Evolutionary conservation across 1,140 invertebrate genomes (phyloP), one percentile per base, ranked within the genome.

Genomic region (Bemisia tabaci): DNA sequence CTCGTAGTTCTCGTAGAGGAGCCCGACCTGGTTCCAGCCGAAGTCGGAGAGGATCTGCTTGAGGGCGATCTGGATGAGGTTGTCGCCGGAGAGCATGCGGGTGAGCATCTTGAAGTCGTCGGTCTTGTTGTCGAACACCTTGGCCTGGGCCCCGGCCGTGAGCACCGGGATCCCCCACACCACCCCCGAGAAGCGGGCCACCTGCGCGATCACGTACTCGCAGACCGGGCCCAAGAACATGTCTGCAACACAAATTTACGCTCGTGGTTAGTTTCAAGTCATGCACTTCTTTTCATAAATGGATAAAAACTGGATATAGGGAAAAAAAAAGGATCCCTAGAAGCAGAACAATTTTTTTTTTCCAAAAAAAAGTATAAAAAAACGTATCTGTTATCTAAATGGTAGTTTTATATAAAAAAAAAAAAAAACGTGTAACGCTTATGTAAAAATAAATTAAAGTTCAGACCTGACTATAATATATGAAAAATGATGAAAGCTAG

Each of bases 201-300:
- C 90, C 0, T 93, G 92, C 0, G 93, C 92, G 64, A 96, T 82
- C 2, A 90, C 90, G 76, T 94, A 96, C 71, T 94, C 91, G 77
- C 93, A 96, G 1, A 92, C 86, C 0, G 94, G 89, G 0, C 94
- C 94, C 71, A 96, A 82, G 74, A 95, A 92, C 0, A 89, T 90
- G 78, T 95, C 89, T 84, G 83, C 72, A 69, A 76, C 64, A 67
- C 23, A 68, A 67, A 48, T n/a, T n/a, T n/a, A n/a, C n/a, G n/a
- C n/a, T n/a, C n/a, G n/a, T n/a, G n/a, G n/a, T n/a, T n/a, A n/a
- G n/a, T n/a, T n/a, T n/a, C n/a, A n/a, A n/a, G n/a, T n/a, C n/a
- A n/a, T n/a, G n/a, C n/a, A n/a, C n/a, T n/a, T n/a, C n/a, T n/a
- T n/a, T n/a, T n/a, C n/a, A n/a, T n/a, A n/a, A n/a, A n/a, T n/a